phyloP scores from a whole-genome alignment of 35 echinoderm and acorn worm genomes.

The Stichopus chloronotus region DNA sequence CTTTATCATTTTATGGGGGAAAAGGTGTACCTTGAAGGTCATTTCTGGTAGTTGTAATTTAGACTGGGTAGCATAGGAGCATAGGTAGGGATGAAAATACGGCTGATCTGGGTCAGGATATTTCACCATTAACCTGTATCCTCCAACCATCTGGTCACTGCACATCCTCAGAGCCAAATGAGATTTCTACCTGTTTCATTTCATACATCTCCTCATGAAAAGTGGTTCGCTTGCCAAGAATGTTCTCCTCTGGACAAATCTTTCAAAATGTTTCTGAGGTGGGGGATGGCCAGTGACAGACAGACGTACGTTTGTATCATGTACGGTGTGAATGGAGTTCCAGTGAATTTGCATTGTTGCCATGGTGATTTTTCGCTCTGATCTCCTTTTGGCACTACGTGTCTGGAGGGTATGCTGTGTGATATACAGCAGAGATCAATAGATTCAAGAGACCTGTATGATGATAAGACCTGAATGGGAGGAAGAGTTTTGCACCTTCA shows the following conservation, averaged over 20 bases:
- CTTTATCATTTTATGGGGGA: too few species aligned
- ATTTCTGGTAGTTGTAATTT: too few species aligned
- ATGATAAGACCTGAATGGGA: too few species aligned
- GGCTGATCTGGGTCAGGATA: too few species aligned
- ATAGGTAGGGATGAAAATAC: too few species aligned
- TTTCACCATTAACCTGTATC: too few species aligned
- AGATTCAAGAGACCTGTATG: too few species aligned
- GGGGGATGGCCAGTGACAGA: background rate
- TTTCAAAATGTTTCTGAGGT: background rate
- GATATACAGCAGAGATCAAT: background rate
- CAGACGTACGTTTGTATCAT: background rate
- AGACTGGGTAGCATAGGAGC: too few species aligned
- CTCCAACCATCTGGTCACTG: too few species aligned
- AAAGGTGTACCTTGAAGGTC: too few species aligned
- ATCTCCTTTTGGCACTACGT: background rate
- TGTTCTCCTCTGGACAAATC: background rate
- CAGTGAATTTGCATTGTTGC: background rate
- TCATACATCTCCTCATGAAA: background rate
- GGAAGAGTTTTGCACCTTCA: too few species aligned
- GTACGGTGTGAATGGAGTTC: background rate
- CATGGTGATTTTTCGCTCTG: background rate
- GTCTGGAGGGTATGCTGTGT: background rate
- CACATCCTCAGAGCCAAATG: background rate
- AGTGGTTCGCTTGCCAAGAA: background rate
- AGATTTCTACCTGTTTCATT: background rate